phyloP scores from a whole-genome alignment of 35 echinoderm and acorn worm genomes.

The Lytechinus pictus region DNA sequence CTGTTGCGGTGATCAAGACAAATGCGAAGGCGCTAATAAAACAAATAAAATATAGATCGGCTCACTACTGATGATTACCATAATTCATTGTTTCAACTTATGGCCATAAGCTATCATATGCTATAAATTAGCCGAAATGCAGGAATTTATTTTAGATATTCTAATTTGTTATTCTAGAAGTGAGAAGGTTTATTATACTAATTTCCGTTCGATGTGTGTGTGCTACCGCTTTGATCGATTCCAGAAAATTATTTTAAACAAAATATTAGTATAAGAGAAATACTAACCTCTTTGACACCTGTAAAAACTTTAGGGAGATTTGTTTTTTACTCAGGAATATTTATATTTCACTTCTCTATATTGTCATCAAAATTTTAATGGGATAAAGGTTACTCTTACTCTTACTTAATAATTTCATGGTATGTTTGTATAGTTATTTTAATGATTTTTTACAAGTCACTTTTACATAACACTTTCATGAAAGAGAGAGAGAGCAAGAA shows the following conservation, averaged over 20 bases:
- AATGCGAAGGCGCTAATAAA: neutral
- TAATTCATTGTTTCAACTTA: slow-evolving; percentile 7
- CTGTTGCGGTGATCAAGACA: neutral
- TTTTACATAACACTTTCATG: too few relatives aligned
- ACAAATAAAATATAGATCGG: neutral
- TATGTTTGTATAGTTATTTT: too few relatives aligned
- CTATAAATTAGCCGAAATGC: neutral
- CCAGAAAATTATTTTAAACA: neutral
- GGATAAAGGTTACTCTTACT: too few relatives aligned
- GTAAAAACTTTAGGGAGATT: too few relatives aligned
- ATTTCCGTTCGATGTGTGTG: neutral
- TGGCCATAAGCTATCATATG: neutral
- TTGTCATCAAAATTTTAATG: too few relatives aligned
- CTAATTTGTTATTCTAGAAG: neutral
- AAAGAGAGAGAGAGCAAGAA: too few relatives aligned
- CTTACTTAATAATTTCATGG: too few relatives aligned
- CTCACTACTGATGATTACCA: neutral
- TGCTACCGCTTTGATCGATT: neutral
- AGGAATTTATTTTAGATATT: neutral
- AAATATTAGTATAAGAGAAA: too few relatives aligned
- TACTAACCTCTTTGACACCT: too few relatives aligned
- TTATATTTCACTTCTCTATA: too few relatives aligned
- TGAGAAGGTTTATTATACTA: neutral
- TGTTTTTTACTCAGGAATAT: too few relatives aligned
- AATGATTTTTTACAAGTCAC: too few relatives aligned